These are phyloP conservation scores for Zeus faber DNA, from an alignment of 2,113 vertebrate species.

Conservation along the genomic window DNA sequence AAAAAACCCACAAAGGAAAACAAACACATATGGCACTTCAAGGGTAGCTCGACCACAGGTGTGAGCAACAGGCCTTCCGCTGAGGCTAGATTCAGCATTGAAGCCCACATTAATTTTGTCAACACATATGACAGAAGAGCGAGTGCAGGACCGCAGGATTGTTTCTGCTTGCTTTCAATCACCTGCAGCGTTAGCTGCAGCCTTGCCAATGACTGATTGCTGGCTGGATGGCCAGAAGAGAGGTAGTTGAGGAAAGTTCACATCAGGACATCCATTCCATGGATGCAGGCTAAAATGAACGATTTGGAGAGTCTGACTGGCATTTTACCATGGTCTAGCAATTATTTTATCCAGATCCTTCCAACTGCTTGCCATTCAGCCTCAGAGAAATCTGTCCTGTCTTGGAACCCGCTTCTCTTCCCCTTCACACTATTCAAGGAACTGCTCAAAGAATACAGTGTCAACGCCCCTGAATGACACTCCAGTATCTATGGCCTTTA, in stretches of 20 bases:
- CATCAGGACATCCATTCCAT: too few relatives aligned
- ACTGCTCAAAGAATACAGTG: slow-evolving; percentile 28
- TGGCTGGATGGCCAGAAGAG: slow-evolving; percentile 13
- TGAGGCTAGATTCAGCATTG: slow-evolving; percentile 17
- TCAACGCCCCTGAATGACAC: slow-evolving; percentile 35
- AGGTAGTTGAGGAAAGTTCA: slow-evolving; percentile 8
- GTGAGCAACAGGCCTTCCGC: too few relatives aligned
- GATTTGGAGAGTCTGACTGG: slow-evolving; percentile 26
- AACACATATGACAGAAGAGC: slow-evolving; percentile 13
- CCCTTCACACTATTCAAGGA: slow-evolving; percentile 31
- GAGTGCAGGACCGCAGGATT: slow-evolving; percentile 14
- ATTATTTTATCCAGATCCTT: slow-evolving; percentile 32
- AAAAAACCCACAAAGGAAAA: too few relatives aligned
- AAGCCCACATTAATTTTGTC: slow-evolving; percentile 16
- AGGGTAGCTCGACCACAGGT: too few relatives aligned
- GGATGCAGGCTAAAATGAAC: slow-evolving; percentile 27
- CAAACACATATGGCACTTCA: too few relatives aligned
- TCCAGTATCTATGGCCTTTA: slow-evolving; percentile 29
- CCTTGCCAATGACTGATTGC: too few relatives aligned
- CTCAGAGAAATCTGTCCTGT: slow-evolving; percentile 18
- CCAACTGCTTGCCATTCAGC: slow-evolving; percentile 34
- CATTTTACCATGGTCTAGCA: slow-evolving; percentile 1
- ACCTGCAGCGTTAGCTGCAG: slow-evolving; percentile 23
- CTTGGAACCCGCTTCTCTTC: slow-evolving; percentile 21
- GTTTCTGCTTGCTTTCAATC: slow-evolving; percentile 8